Conservation (phyloP, 2,797 vertebrate genomes). For the Catamblyrhynchus diadema region DNA sequence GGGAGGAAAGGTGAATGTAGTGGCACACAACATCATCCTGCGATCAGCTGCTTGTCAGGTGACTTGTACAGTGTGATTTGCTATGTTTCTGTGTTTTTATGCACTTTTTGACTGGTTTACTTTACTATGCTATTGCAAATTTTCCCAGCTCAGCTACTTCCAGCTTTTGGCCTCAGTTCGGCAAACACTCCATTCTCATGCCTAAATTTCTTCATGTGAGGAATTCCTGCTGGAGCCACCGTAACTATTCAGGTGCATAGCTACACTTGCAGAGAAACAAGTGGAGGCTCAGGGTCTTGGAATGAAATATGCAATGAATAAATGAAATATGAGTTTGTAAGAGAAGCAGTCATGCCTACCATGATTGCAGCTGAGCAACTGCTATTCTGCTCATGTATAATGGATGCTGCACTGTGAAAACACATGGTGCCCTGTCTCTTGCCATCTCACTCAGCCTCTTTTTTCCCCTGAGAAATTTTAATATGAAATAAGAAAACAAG, state of each 20-base stretch:
- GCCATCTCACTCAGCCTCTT: not conserved
- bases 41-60: not conserved
- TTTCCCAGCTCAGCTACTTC: not conserved
- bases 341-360: slow-evolving; percentile 19
- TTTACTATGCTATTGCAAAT: not conserved
- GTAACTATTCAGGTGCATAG: not conserved
- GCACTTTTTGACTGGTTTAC: not conserved
- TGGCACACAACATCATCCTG: not conserved
- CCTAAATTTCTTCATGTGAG: not conserved
- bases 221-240: not conserved
- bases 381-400: slow-evolving; percentile 47
- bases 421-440: not conserved
- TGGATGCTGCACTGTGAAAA: slow-evolving; percentile 6
- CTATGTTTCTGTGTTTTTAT: not conserved
- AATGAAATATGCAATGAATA: slow-evolving; percentile 19
- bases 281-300: not conserved
- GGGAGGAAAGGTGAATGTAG: not conserved
- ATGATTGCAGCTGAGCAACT: not conserved
- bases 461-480: not conserved
- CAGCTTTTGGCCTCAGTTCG: not conserved
- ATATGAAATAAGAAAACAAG: not conserved
- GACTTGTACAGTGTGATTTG: not conserved
- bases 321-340: slow-evolving; percentile 28
- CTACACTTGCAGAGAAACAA: not conserved
- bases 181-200: not conserved